phyloP scores from a whole-genome alignment of 2,113 vertebrate genomes.

The Dissostichus mawsoni region DNA sequence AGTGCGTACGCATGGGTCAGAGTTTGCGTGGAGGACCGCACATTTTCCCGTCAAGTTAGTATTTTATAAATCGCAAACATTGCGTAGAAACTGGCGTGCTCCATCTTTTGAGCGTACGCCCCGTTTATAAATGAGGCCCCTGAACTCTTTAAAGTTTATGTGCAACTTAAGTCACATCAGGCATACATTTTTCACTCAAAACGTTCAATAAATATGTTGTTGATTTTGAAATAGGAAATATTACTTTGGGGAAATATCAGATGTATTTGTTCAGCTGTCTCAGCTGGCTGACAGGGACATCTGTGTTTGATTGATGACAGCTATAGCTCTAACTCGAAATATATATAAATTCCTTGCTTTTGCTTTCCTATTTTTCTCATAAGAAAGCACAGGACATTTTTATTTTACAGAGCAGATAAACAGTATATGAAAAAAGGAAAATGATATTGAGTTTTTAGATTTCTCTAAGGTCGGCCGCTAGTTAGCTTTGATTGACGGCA shows the following conservation, averaged over 20 bases:
- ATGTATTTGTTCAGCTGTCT: too few relatives aligned
- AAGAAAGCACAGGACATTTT: background rate
- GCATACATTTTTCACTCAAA: background rate
- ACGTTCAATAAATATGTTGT: background rate
- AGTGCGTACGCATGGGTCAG: too few relatives aligned
- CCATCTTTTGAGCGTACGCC: too few relatives aligned
- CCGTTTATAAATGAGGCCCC: too few relatives aligned
- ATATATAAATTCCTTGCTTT: too few relatives aligned
- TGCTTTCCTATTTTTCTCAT: too few relatives aligned
- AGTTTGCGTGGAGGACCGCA: too few relatives aligned
- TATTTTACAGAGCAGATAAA: background rate
- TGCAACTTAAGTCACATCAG: background rate
- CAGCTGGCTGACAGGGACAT: background rate
- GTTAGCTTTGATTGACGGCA: background rate
- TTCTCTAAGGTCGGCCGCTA: background rate
- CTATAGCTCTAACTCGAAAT: too few relatives aligned
- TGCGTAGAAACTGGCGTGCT: too few relatives aligned
- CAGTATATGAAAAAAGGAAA: background rate
- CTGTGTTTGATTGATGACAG: slow-evolving; percentile 2
- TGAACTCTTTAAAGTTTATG: background rate
- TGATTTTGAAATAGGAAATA: background rate
- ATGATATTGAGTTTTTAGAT: background rate
- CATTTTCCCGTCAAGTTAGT: too few relatives aligned
- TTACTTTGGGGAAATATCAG: background rate
- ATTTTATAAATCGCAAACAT: too few relatives aligned